Evolutionary conservation across 2,113 vertebrate species (phyloP).

Genomic region (Microtus montanus): DNA sequence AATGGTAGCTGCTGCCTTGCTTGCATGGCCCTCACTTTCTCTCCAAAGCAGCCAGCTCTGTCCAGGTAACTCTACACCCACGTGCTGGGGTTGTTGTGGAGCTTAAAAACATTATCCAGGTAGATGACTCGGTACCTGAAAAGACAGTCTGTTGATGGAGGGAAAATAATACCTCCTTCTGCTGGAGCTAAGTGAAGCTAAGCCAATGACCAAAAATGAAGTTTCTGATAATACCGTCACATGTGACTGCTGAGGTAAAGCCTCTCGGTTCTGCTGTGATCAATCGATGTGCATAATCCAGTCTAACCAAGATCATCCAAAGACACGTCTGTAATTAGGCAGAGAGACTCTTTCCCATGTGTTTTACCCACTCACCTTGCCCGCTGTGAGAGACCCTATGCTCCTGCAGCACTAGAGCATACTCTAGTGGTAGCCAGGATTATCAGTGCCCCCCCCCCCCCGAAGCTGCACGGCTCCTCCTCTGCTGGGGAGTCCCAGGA

Average conservation of each 20-base stretch:
- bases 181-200: background rate
- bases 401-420: conserved; percentile 82
- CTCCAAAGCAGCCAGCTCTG: background rate
- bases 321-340: background rate
- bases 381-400: background rate
- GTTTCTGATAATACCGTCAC: background rate
- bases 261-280: conserved; percentile 22
- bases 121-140: background rate
- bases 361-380: background rate
- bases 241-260: background rate
- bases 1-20: background rate
- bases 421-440: conserved; percentile 85
- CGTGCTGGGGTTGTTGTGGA: background rate
- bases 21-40: background rate
- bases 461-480: background rate
- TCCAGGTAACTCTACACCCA: background rate
- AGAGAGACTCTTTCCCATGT: background rate
- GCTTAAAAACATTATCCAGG: background rate
- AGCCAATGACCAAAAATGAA: background rate
- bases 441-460: conserved; percentile 62
- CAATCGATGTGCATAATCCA: background rate
- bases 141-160: background rate
- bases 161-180: background rate
- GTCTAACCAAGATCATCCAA: conserved; percentile 42
- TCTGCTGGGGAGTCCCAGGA: background rate